Conservation (phyloP, 2,888 invertebrate species). For the Perizoma flavofasciatum region DNA sequence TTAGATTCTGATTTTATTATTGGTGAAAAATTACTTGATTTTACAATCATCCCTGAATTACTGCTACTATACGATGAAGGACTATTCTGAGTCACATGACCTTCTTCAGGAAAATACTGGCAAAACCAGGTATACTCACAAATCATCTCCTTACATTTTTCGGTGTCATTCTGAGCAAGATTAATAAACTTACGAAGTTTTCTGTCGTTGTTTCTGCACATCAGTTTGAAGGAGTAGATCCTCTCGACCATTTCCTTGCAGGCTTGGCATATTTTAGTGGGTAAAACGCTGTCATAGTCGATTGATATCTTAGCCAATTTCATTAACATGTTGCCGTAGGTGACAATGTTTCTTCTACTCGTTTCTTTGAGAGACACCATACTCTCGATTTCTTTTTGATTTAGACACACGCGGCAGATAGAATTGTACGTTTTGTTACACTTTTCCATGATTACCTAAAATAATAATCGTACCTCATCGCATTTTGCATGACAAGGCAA, state of each 20-base stretch:
- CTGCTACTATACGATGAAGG: background rate
- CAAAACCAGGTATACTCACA: slow-evolving; percentile 54
- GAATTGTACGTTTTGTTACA: slow-evolving; percentile 56
- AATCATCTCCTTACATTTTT: slow-evolving; percentile 43
- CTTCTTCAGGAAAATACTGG: slow-evolving; percentile 45
- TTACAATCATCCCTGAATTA: background rate
- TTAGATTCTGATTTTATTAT: slow-evolving; percentile 9
- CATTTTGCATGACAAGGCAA: too few species aligned
- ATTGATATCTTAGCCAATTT: slow-evolving; percentile 58
- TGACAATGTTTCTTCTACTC: slow-evolving; percentile 53
- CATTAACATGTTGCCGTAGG: slow-evolving; percentile 59
- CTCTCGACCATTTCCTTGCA: slow-evolving; percentile 63
- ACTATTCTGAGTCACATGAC: background rate
- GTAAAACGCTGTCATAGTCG: slow-evolving; percentile 56
- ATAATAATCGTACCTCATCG: too few species aligned
- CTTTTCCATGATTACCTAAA: slow-evolving; percentile 40
- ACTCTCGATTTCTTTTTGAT: slow-evolving; percentile 45
- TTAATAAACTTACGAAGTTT: slow-evolving; percentile 44
- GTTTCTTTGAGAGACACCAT: slow-evolving; percentile 62
- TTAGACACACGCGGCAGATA: slow-evolving; percentile 70
- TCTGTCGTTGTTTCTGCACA: slow-evolving; percentile 61
- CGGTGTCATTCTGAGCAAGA: slow-evolving; percentile 27
- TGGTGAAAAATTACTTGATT: slow-evolving; percentile 3
- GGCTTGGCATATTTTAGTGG: slow-evolving; percentile 60
- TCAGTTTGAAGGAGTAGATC: slow-evolving; percentile 63